These are phyloP conservation scores for Silurus asotus DNA, from an alignment of 2,113 vertebrate species.

Conservation along the genomic window DNA sequence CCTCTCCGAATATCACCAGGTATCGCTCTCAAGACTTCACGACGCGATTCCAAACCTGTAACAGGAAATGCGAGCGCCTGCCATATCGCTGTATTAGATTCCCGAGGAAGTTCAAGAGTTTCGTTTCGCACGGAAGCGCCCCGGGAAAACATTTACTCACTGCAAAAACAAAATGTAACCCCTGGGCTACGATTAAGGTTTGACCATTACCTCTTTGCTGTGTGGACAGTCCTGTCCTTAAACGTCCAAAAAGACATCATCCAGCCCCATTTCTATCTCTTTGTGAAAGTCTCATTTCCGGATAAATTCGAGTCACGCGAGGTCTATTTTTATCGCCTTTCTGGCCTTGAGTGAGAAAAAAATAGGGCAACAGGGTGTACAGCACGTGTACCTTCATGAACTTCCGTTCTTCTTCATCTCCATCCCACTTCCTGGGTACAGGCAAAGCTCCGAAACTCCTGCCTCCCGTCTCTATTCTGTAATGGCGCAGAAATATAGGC, in stretches of 20 bases:
- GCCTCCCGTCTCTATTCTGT: neutral
- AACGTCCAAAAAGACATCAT: neutral
- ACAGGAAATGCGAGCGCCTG: neutral
- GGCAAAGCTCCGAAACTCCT: neutral
- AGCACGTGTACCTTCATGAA: neutral
- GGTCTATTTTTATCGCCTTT: conserved; percentile 26
- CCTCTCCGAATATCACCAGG: conserved; percentile 94
- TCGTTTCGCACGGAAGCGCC: neutral
- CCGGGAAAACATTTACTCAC: neutral
- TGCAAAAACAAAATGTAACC: too few relatives aligned
- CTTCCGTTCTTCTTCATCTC: neutral
- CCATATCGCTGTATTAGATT: neutral
- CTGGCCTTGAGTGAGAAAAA: conserved; percentile 11
- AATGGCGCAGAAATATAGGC: neutral
- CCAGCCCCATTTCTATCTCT: neutral
- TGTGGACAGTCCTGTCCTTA: neutral
- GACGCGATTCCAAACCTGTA: too few relatives aligned
- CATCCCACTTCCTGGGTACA: conserved; percentile 2
- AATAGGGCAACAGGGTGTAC: neutral
- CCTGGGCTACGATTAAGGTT: neutral
- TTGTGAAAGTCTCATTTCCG: neutral
- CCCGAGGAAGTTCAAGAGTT: neutral
- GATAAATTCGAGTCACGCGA: conserved; percentile 1
- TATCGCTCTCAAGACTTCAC: conserved; percentile 48
- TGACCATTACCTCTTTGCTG: neutral